phyloP scores from a whole-genome alignment of 92 coral and sea anemone species.

The Virgularia gustaviana region DNA sequence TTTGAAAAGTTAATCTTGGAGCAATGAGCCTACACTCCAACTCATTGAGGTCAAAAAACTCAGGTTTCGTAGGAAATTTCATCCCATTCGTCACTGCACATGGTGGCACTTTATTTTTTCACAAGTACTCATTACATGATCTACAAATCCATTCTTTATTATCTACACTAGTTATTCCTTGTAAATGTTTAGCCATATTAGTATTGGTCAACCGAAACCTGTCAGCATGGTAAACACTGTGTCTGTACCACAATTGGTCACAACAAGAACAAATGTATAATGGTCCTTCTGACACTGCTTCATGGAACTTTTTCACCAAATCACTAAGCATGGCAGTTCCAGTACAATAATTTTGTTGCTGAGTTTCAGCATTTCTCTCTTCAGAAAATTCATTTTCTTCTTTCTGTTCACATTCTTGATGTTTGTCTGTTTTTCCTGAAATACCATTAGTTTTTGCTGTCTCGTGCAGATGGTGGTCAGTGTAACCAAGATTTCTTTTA shows the following conservation, averaged over 20 bases:
- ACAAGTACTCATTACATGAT: slow-evolving; percentile 46
- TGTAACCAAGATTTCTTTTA: too few relatives aligned
- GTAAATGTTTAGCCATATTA: slow-evolving; percentile 45
- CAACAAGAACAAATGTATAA: slow-evolving; percentile 39
- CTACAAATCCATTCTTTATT: slow-evolving; percentile 53
- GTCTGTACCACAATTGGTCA: slow-evolving; percentile 50
- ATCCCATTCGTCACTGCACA: slow-evolving; percentile 46
- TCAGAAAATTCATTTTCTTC: too few relatives aligned
- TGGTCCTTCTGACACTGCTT: slow-evolving; percentile 1
- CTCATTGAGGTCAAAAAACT: slow-evolving; percentile 40
- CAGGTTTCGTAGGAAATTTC: slow-evolving; percentile 31
- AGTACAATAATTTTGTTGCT: too few relatives aligned
- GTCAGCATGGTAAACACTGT: neutral
- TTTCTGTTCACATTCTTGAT: too few relatives aligned
- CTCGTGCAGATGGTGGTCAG: too few relatives aligned
- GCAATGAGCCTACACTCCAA: slow-evolving; percentile 36
- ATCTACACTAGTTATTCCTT: slow-evolving; percentile 39
- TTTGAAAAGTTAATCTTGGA: slow-evolving; percentile 19
- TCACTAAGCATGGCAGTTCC: too few relatives aligned
- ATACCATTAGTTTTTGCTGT: too few relatives aligned
- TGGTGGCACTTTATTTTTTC: slow-evolving; percentile 53
- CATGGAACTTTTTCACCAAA: slow-evolving; percentile 31
- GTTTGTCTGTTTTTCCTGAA: too few relatives aligned
- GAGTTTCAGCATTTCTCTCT: too few relatives aligned
- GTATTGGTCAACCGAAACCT: slow-evolving; percentile 3